Evolutionary conservation across 1,140 invertebrate species (phyloP).

Genomic region (Gryllus bimaculatus): DNA sequence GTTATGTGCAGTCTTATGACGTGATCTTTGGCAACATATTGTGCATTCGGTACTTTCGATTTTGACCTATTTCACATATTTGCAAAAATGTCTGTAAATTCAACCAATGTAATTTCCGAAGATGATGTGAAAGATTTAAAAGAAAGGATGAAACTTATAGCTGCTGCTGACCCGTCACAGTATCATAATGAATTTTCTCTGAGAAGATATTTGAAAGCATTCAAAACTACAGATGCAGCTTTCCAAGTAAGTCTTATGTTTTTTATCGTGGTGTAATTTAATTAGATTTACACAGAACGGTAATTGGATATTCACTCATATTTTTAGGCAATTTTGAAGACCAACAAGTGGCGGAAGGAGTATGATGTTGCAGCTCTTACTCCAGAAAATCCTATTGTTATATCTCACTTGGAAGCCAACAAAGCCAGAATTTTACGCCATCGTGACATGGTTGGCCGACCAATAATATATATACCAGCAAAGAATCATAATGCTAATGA

Average conservation of each 20-base stretch:
- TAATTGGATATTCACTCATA: neutral
- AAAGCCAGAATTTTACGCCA: conserved; percentile 58
- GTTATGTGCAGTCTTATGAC: too few relatives aligned
- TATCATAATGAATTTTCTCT: conserved; percentile 62
- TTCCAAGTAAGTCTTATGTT: conserved; percentile 47
- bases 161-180: conserved; percentile 55
- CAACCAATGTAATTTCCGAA: conserved; percentile 43
- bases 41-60: too few relatives aligned
- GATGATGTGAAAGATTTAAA: conserved; percentile 53
- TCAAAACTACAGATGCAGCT: conserved; percentile 56
- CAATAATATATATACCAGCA: conserved; percentile 64
- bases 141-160: conserved; percentile 56
- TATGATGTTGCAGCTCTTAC: conserved; percentile 51
- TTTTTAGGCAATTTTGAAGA: conserved; percentile 58
- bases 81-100: neutral
- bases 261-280: neutral
- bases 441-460: conserved; percentile 56
- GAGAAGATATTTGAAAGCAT: conserved; percentile 56
- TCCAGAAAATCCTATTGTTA: conserved; percentile 47
- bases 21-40: too few relatives aligned
- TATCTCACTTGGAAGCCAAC: conserved; percentile 44
- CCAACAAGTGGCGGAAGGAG: conserved; percentile 64
- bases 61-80: too few relatives aligned
- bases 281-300: neutral
- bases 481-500: conserved; percentile 62